These are phyloP conservation scores for Epinotia nisella DNA, from an alignment of 2,888 invertebrate species.

Conservation along the genomic window DNA sequence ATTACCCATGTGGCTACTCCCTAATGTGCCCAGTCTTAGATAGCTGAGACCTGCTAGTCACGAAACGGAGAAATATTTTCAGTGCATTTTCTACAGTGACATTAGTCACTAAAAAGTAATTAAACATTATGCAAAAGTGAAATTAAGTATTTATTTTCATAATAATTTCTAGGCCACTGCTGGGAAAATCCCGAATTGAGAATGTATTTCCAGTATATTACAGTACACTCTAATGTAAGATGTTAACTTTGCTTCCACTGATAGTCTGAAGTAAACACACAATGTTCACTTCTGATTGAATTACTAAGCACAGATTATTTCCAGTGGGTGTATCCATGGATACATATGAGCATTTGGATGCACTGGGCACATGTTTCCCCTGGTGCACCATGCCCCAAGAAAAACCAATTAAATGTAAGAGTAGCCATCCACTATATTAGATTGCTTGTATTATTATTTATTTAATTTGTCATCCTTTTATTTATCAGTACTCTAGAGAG, in stretches of 20 bases:
- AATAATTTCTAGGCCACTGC: too few species aligned
- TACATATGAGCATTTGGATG: constrained; percentile 90
- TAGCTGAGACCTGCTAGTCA: background rate
- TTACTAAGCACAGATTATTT: constrained; percentile 21
- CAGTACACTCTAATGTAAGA: background rate
- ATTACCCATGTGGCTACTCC: background rate
- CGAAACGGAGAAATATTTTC: too few species aligned
- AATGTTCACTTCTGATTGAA: background rate
- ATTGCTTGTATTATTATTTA: constrained; percentile 46
- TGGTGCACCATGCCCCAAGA: constrained; percentile 86
- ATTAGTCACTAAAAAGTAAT: too few species aligned
- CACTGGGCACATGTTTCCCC: constrained; percentile 90
- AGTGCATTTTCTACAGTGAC: too few species aligned
- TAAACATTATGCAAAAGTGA: too few species aligned
- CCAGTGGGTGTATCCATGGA: constrained; percentile 87
- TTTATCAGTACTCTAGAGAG: constrained; percentile 61
- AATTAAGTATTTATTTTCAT: background rate
- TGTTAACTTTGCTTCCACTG: too few species aligned
- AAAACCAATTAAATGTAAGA: constrained; percentile 76
- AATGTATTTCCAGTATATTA: background rate
- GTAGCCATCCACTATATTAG: constrained; percentile 25
- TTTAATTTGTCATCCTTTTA: constrained; percentile 52
- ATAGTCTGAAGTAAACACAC: background rate
- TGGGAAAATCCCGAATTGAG: too few species aligned
- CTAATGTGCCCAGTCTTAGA: background rate